Percentiles rank a stretch among this genome's conserved stretches.
Evolutionary conservation across 2,113 vertebrate species (phyloP).

Genomic region (Notothenia coriiceps): DNA sequence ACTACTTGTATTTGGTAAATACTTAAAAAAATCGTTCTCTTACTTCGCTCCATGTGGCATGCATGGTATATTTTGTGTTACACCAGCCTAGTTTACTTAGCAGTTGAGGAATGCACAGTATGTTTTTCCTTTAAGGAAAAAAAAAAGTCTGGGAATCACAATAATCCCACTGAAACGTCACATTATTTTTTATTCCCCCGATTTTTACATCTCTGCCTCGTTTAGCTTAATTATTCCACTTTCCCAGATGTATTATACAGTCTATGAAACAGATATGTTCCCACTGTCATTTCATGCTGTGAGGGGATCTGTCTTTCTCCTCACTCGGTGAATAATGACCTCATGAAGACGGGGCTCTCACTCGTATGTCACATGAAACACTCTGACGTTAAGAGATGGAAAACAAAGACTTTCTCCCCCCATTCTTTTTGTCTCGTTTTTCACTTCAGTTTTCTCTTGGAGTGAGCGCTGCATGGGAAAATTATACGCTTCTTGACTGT

Average conservation of each 20-base stretch:
- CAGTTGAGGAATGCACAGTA: slow-evolving; percentile 57
- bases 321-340: slow-evolving; percentile 19
- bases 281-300: slow-evolving; percentile 1
- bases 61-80: slow-evolving; percentile 23
- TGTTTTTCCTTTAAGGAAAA: slow-evolving; percentile 36
- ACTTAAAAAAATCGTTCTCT: slow-evolving; percentile 3
- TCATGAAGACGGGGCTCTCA: slow-evolving; percentile 36
- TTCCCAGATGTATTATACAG: neutral
- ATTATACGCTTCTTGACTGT: slow-evolving; percentile 49
- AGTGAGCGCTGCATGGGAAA: slow-evolving; percentile 49
- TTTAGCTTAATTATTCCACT: neutral
- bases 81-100: slow-evolving; percentile 25
- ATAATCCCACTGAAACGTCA: slow-evolving; percentile 9
- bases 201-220: slow-evolving; percentile 15
- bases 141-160: slow-evolving; percentile 51
- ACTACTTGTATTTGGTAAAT: slow-evolving; percentile 28
- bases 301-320: slow-evolving; percentile 6
- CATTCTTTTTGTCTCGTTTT: slow-evolving; percentile 14
- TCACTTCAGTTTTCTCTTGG: slow-evolving; percentile 19
- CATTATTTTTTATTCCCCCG: slow-evolving; percentile 22
- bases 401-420: slow-evolving; percentile 38
- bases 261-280: neutral
- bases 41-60: slow-evolving; percentile 24
- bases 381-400: slow-evolving; percentile 37
- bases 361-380: slow-evolving; percentile 51